These are phyloP conservation scores for Anoplius nigerrimus DNA, from an alignment of 2,888 invertebrate genomes.

Conservation along the genomic window DNA sequence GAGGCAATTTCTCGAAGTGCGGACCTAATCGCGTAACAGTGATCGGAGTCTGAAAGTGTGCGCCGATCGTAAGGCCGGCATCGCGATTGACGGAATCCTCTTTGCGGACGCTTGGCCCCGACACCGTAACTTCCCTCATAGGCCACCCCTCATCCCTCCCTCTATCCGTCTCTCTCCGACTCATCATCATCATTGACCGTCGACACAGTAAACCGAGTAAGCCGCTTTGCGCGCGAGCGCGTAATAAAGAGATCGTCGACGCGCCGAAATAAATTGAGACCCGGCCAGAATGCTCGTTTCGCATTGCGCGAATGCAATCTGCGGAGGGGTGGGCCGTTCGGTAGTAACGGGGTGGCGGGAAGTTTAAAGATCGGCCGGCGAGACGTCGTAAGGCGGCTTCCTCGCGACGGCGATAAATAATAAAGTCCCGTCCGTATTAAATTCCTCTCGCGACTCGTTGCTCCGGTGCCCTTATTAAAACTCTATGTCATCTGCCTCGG, in stretches of 20 bases:
- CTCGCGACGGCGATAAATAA: constrained; percentile 33
- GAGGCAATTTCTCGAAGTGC: too few relatives aligned
- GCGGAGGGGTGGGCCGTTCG: too few relatives aligned
- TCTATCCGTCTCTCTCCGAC: too few relatives aligned
- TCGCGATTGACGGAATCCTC: too few relatives aligned
- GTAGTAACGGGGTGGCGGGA: background rate
- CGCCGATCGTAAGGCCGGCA: too few relatives aligned
- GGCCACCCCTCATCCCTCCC: too few relatives aligned
- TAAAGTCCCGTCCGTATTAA: constrained; percentile 34
- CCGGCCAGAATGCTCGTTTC: background rate
- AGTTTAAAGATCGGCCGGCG: background rate
- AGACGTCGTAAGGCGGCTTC: constrained; percentile 15
- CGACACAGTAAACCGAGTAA: background rate
- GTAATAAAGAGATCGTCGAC: background rate
- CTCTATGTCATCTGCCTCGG: constrained; percentile 18
- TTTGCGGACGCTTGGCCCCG: too few relatives aligned
- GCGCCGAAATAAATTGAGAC: background rate
- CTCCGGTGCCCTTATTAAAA: constrained; percentile 39
- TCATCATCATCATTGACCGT: background rate
- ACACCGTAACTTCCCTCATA: too few relatives aligned
- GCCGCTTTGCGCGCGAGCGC: background rate
- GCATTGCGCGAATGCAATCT: background rate
- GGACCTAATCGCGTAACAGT: too few relatives aligned
- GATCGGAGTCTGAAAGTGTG: too few relatives aligned
- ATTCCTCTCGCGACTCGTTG: constrained; percentile 21